Evolutionary conservation across 2,888 invertebrate genomes (phyloP).

Genomic region (Agrochola macilenta): DNA sequence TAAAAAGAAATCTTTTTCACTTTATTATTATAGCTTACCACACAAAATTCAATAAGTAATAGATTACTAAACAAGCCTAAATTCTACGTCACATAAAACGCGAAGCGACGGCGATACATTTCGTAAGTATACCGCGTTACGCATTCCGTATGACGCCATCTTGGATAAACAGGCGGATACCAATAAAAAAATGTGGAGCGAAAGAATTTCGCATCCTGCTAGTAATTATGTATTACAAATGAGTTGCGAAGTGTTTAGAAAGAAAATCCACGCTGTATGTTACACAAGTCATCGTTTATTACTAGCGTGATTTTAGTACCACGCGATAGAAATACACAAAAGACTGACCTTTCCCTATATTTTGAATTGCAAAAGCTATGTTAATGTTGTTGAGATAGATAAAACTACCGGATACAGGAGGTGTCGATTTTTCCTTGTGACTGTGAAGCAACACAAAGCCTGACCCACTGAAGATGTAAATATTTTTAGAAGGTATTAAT

Average conservation of each 20-base stretch:
- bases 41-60: not conserved
- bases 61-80: not conserved
- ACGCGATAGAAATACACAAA: not conserved
- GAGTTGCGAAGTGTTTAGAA: slow-evolving; percentile 33
- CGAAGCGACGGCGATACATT: not conserved
- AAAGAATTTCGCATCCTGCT: slow-evolving; percentile 45
- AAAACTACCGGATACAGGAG: no score
- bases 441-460: not conserved
- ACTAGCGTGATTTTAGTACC: not conserved
- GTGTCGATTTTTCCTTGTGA: not conserved
- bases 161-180: slow-evolving; percentile 26
- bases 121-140: not conserved
- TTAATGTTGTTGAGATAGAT: not conserved
- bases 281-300: slow-evolving; percentile 25
- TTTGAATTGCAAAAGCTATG: not conserved
- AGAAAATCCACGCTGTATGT: not conserved
- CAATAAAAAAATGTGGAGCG: slow-evolving; percentile 36
- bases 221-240: slow-evolving; percentile 44
- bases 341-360: not conserved
- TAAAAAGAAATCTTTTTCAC: not conserved
- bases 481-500: not conserved
- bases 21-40: no score
- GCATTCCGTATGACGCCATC: slow-evolving; percentile 31
- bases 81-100: slow-evolving; percentile 4
- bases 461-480: not conserved